Evolutionary conservation across 2,888 invertebrate genomes (phyloP).

Genomic region (Esperia sulphurella): DNA sequence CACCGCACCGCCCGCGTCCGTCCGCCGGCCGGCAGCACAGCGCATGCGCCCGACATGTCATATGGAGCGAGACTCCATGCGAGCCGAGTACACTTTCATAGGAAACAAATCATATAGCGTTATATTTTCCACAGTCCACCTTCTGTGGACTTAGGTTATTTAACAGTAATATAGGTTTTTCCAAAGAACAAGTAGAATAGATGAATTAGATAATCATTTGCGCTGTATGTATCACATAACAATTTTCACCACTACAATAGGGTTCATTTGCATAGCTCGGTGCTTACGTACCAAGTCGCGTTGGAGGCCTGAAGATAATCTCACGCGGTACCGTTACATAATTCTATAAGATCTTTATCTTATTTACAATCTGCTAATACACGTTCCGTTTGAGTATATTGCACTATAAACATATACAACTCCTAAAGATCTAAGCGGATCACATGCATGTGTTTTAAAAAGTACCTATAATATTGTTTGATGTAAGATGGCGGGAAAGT

Average conservation of each 20-base stretch:
- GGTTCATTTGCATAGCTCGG: slow-evolving; percentile 11
- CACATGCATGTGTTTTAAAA: too few relatives aligned
- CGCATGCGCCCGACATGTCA: slow-evolving; percentile 64
- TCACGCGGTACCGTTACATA: slow-evolving; percentile 13
- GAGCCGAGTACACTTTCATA: slow-evolving; percentile 53
- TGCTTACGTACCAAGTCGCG: too few relatives aligned
- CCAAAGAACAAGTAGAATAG: too few relatives aligned
- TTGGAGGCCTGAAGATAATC: slow-evolving; percentile 7
- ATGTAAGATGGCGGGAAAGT: too few relatives aligned
- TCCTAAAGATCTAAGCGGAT: too few relatives aligned
- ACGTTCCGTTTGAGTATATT: not conserved
- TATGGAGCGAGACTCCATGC: slow-evolving; percentile 63
- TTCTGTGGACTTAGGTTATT: not conserved
- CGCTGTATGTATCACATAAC: too few relatives aligned
- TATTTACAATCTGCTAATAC: not conserved
- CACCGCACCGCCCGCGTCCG: slow-evolving; percentile 7
- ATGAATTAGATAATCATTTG: too few relatives aligned
- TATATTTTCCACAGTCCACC: not conserved
- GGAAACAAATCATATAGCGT: slow-evolving; percentile 28
- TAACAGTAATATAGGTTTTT: too few relatives aligned
- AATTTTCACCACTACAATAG: not conserved
- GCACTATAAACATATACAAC: not conserved
- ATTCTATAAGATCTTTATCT: slow-evolving; percentile 7
- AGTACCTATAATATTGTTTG: too few relatives aligned
- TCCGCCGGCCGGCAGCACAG: slow-evolving; percentile 17